phyloP scores from a whole-genome alignment of 2,797 vertebrate genomes.

The Periparus ater region DNA sequence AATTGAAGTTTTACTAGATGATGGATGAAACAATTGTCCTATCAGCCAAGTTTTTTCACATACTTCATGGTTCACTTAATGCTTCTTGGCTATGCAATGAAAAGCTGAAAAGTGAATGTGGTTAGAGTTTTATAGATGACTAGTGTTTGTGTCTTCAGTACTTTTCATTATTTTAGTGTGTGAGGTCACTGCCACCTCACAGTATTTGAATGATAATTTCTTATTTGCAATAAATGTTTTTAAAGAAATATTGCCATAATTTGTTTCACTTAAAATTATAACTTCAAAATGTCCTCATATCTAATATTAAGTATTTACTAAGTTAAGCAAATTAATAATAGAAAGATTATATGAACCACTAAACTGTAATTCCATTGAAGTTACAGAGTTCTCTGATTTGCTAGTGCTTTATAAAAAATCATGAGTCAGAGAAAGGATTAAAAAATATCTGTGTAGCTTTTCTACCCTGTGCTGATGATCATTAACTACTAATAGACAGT shows the following conservation, averaged over 20 bases:
- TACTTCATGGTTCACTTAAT: not conserved
- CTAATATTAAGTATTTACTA: not conserved
- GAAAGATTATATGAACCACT: not conserved
- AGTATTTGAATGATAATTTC: not conserved
- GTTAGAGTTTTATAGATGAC: not conserved
- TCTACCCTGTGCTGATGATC: not conserved
- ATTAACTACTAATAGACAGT: not conserved
- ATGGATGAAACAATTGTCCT: not conserved
- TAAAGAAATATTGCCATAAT: not conserved
- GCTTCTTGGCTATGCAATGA: not conserved
- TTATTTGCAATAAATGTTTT: not conserved
- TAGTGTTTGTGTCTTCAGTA: not conserved
- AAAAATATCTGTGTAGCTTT: not conserved
- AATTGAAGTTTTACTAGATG: not conserved
- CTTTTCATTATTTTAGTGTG: not conserved
- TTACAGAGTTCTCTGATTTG: not conserved
- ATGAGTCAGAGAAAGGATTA: not conserved
- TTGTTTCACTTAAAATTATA: not conserved
- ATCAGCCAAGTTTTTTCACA: not conserved
- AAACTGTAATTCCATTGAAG: not conserved
- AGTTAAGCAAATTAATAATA: not conserved
- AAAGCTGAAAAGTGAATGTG: not conserved
- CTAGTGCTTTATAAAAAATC: not conserved
- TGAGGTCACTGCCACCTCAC: not conserved
- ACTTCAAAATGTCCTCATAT: not conserved